These are phyloP conservation scores for Pyrgilauda ruficollis DNA, from an alignment of 2,113 vertebrate species.

Conservation along the genomic window DNA sequence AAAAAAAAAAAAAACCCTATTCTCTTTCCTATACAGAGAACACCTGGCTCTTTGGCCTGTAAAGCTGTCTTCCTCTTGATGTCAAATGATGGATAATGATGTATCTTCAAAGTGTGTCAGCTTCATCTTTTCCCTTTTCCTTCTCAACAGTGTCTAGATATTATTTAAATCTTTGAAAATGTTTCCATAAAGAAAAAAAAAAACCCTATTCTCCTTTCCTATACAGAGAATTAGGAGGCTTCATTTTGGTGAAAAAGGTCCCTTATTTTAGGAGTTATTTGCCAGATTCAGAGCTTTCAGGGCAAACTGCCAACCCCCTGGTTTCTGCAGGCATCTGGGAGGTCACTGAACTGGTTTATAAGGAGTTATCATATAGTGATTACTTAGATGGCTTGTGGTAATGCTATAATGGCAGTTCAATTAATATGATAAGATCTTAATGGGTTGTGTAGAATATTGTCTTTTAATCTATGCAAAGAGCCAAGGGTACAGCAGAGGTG, in stretches of 20 bases:
- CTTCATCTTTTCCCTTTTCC: neutral
- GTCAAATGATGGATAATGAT: neutral
- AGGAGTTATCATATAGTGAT: constrained; percentile 60
- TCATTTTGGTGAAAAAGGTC: neutral
- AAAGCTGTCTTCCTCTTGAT: neutral
- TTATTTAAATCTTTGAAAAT: neutral
- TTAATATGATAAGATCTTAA: constrained; percentile 73
- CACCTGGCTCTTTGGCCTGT: neutral
- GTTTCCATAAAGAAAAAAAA: neutral
- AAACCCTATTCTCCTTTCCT: neutral
- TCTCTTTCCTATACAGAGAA: neutral
- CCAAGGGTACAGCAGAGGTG: constrained; percentile 33
- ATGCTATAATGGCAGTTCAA: constrained; percentile 67
- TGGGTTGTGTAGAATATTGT: constrained; percentile 67
- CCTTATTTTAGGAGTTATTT: neutral
- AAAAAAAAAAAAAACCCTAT: neutral
- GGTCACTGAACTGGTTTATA: constrained; percentile 27
- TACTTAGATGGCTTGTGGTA: constrained; percentile 58
- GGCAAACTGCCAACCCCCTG: constrained; percentile 5
- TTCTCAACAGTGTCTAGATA: neutral
- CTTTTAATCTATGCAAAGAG: constrained; percentile 58
- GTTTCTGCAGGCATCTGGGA: constrained; percentile 32
- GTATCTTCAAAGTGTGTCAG: neutral
- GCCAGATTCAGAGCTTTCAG: neutral
- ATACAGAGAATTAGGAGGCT: neutral